Percentiles rank a stretch among this genome's conserved stretches.
These are phyloP conservation scores for Nothobranchius kuhntae DNA, from an alignment of 2,113 vertebrate species.

Conservation along the genomic window DNA sequence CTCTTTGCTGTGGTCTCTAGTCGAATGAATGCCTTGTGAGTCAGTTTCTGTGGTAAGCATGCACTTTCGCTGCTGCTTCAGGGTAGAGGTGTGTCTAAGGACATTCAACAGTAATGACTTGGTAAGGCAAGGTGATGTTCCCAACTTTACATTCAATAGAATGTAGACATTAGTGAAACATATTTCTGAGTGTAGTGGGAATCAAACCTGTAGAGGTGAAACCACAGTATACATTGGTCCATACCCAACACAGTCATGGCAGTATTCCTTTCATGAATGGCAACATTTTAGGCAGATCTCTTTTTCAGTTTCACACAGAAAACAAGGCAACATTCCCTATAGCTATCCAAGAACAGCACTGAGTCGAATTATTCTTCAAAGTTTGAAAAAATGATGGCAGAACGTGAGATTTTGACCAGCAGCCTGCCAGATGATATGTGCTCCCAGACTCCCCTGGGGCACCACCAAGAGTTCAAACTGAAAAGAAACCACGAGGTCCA, in stretches of 20 bases:
- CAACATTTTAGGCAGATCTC: constrained; percentile 30
- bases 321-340: constrained; percentile 43
- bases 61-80: too few relatives aligned
- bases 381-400: constrained; percentile 56
- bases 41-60: too few relatives aligned
- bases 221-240: not conserved
- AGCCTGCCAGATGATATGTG: constrained; percentile 46
- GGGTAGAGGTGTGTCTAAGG: too few relatives aligned
- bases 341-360: constrained; percentile 44
- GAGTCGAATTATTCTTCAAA: constrained; percentile 39
- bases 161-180: not conserved
- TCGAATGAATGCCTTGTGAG: too few relatives aligned
- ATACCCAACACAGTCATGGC: not conserved
- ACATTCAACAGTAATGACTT: too few relatives aligned
- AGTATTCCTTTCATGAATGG: constrained; percentile 6
- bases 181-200: not conserved
- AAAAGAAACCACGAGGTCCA: constrained; percentile 25
- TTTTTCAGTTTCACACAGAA: constrained; percentile 42
- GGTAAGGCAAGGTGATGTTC: not conserved
- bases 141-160: constrained; percentile 11
- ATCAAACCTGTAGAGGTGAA: too few relatives aligned
- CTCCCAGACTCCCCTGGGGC: constrained; percentile 46
- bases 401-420: constrained; percentile 44
- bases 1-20: too few relatives aligned
- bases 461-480: constrained; percentile 31